phyloP scores from a whole-genome alignment of 1,140 invertebrate genomes.

The Homalodisca vitripennis region DNA sequence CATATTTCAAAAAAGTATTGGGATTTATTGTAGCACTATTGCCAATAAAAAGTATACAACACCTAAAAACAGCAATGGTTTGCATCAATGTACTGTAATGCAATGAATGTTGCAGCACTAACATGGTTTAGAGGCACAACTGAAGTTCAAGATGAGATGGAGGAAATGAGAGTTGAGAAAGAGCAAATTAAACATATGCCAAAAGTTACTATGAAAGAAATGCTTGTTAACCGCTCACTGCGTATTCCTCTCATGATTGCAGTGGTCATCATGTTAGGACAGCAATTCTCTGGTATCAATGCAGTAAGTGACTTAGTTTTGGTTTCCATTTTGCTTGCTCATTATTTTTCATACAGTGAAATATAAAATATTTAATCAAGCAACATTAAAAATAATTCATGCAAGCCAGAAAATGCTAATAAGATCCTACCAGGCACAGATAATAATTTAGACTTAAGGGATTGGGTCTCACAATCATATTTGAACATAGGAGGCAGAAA shows the following conservation, averaged over 20 bases:
- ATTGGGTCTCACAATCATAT: too few relatives aligned
- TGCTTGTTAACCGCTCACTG: constrained; percentile 67
- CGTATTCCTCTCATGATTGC: constrained; percentile 79
- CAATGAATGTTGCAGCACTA: constrained; percentile 58
- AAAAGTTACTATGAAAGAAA: constrained; percentile 67
- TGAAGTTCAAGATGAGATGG: constrained; percentile 84
- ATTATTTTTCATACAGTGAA: constrained; percentile 88
- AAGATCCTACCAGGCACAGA: too few relatives aligned
- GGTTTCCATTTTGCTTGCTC: constrained; percentile 81
- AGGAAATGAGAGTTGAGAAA: constrained; percentile 80
- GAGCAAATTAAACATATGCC: constrained; percentile 71
- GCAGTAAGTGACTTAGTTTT: constrained; percentile 82
- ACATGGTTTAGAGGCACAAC: constrained; percentile 72
- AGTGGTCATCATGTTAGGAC: constrained; percentile 81
- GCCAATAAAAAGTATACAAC: too few relatives aligned
- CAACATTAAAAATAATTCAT: too few relatives aligned
- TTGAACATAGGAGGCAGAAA: too few relatives aligned
- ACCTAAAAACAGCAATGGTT: too few relatives aligned
- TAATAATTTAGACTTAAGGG: too few relatives aligned
- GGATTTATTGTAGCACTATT: too few relatives aligned
- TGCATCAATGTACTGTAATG: too few relatives aligned
- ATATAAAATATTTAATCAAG: too few relatives aligned
- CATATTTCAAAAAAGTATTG: too few relatives aligned
- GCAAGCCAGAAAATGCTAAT: too few relatives aligned
- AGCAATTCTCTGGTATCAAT: constrained; percentile 89